These are phyloP conservation scores for Diorhabda carinulata DNA, from an alignment of 1,140 invertebrate species.

Conservation along the genomic window DNA sequence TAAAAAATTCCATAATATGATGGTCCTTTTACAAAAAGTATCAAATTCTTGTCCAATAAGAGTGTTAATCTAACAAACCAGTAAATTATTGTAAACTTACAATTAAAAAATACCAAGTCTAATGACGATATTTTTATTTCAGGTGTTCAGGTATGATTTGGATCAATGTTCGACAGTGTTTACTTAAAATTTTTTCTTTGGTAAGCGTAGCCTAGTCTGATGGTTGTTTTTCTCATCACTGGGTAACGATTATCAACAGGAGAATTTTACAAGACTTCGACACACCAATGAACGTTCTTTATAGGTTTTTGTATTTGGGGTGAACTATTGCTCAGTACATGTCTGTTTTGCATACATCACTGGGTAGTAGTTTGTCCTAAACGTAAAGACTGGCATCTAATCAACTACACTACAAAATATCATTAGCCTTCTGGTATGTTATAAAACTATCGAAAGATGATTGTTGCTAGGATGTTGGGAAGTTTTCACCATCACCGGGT, in stretches of 20 bases:
- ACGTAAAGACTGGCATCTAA: neutral
- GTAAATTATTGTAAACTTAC: too few species aligned
- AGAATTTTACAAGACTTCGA: neutral
- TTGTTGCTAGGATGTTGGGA: constrained; percentile 23
- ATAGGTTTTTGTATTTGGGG: constrained; percentile 4
- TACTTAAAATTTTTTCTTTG: constrained; percentile 8
- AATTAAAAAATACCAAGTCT: too few species aligned
- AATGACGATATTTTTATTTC: too few species aligned
- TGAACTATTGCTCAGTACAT: constrained; percentile 11
- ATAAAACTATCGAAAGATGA: constrained; percentile 10
- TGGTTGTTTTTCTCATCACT: constrained; percentile 25
- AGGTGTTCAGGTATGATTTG: too few species aligned
- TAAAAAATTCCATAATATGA: too few species aligned
- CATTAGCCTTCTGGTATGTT: too few species aligned
- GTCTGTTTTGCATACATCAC: constrained; percentile 15
- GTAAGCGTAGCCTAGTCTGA: constrained; percentile 17
- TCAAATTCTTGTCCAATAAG: too few species aligned
- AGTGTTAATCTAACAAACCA: too few species aligned
- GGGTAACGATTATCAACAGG: constrained; percentile 17
- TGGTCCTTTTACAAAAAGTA: too few species aligned
- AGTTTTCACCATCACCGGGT: constrained; percentile 36
- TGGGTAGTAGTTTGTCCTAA: constrained; percentile 20
- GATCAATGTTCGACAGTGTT: too few species aligned
- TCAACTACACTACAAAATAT: too few species aligned
- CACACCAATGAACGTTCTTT: neutral